Base-by-base conservation (phyloP, 2,797 vertebrate species). In the Todus mexicanus region DNA sequence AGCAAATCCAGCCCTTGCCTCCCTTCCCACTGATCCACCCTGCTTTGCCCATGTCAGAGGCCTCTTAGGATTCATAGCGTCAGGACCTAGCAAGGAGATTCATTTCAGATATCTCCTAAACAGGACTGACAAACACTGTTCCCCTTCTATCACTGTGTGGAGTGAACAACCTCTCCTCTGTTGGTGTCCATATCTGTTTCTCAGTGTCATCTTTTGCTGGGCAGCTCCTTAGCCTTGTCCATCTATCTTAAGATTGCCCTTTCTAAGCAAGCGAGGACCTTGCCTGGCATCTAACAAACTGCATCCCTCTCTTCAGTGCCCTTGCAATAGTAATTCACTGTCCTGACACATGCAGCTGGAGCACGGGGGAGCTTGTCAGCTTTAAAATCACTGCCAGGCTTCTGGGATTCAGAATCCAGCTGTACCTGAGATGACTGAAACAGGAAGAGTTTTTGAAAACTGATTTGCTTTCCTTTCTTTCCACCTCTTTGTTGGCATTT, bases 401-500 rank as follows among this genome's bases (percentile, higher is more conserved):
- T 91, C 76, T 89, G 93, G 59, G 93, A 48, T 45, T 90, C 63
- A 21, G 70, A 70, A 80, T 69, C 69, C 89, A 90, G 89, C 65
- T 50, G 70, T 31, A 95, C 63, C 92, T 81, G 76, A 90, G 70
- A 93, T 47, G 82, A 88, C 77, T 88, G 83, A 84, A 96, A 79
- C 76, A 78, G 66, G 45, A 87, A 85, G 74, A 72, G 63, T 14
- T 93, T 85, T 76, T 90, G 85, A 91, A 91, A 94, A 94, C 37
- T 79, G 84, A 78, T 95, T 93, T 94, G 40, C 56, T 73, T 64
- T 84, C 68, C 0, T 0, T 35, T 93, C 70, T 70, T 95, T 66
- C 83, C 75, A 51, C 75, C 37, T 80, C 73, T 95, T 87, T 89
- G 92, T 96, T 94, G 95, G 92, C 87, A 64, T 95, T 95, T 93